These are phyloP conservation scores for Polyommatus iphigenia DNA, from an alignment of 2,888 invertebrate species.

Conservation along the genomic window DNA sequence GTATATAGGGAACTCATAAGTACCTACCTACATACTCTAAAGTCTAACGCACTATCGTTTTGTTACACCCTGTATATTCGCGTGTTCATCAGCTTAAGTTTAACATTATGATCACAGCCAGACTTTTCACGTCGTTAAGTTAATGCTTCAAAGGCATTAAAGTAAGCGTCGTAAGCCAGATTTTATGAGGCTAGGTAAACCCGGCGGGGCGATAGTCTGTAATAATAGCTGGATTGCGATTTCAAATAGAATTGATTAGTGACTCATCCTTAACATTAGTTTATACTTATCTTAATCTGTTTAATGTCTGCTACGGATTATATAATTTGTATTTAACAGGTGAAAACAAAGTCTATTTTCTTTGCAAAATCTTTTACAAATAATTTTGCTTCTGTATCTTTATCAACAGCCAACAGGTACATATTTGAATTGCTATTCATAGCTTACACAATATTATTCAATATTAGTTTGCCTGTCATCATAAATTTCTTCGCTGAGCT, in stretches of 20 bases:
- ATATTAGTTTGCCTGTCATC: neutral
- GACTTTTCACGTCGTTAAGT: constrained; percentile 16
- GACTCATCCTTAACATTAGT: neutral
- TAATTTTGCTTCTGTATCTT: neutral
- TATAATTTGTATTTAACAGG: neutral
- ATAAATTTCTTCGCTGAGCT: neutral
- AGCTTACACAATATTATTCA: constrained; percentile 5
- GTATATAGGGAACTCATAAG: too few relatives aligned
- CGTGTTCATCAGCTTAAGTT: neutral
- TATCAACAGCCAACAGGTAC: neutral
- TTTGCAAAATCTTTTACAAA: neutral
- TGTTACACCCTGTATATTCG: neutral
- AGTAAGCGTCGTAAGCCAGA: constrained; percentile 2
- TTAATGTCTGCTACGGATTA: neutral
- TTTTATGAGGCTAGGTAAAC: constrained; percentile 12
- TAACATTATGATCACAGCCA: neutral
- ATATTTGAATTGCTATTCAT: neutral
- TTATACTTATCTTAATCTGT: neutral
- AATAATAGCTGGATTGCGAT: neutral
- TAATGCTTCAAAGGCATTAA: constrained; percentile 13
- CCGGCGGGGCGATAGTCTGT: neutral
- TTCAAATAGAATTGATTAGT: neutral
- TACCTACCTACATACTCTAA: too few relatives aligned
- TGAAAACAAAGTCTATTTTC: neutral
- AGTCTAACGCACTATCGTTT: too few relatives aligned